These are phyloP conservation scores for Amphiprion percula DNA, from an alignment of 2,113 vertebrate genomes.

Conservation along the genomic window DNA sequence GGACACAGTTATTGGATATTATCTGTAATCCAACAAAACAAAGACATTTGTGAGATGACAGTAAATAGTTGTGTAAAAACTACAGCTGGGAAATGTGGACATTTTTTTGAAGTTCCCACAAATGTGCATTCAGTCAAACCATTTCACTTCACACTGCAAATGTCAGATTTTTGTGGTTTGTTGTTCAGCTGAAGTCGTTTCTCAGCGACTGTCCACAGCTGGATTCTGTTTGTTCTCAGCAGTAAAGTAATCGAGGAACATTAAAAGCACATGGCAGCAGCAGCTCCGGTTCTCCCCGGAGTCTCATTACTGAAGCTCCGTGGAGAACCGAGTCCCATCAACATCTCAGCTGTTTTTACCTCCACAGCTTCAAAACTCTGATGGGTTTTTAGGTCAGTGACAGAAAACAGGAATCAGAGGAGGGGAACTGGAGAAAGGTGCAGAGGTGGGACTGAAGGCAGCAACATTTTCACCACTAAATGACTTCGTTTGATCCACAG, in stretches of 20 bases:
- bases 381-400: conserved; percentile 49
- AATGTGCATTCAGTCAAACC: no score
- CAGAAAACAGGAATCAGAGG: conserved; percentile 10
- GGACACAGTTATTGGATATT: no score
- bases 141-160: no score
- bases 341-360: conserved; percentile 60
- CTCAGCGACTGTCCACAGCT: no score
- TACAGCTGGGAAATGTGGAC: no score
- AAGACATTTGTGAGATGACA: no score
- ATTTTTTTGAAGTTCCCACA: no score
- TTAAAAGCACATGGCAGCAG: not conserved
- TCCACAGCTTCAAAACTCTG: conserved; percentile 45
- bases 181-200: no score
- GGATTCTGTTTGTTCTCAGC: not conserved
- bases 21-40: no score
- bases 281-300: conserved; percentile 56
- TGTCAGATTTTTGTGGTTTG: no score
- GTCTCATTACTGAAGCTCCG: conserved; percentile 70
- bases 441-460: not conserved
- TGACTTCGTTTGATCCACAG: not conserved
- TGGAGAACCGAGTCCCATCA: conserved; percentile 62
- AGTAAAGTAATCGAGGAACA: conserved; percentile 38
- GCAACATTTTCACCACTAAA: not conserved
- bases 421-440: not conserved
- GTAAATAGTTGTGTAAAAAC: no score